These are phyloP conservation scores for Perccottus glenii DNA, from an alignment of 2,113 vertebrate genomes.

Conservation along the genomic window DNA sequence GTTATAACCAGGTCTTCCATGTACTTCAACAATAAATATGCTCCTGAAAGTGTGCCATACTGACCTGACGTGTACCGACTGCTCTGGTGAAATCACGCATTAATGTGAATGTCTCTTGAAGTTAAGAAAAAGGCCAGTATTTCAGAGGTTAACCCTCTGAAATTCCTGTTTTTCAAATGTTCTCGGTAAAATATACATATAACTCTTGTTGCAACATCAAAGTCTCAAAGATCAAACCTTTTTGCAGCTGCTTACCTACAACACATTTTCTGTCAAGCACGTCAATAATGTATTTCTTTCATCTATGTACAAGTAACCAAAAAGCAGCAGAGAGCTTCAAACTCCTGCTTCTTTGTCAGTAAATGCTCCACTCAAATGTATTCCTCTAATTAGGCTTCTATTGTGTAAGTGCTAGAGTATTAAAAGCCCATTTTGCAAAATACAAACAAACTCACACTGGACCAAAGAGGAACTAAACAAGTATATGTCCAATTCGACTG, in stretches of 20 bases:
- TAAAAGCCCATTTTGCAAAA: slow-evolving; percentile 27
- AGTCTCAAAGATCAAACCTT: slow-evolving; percentile 2
- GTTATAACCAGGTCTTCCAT: too few relatives aligned
- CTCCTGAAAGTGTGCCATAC: too few relatives aligned
- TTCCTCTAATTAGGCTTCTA: neutral
- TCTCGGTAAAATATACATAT: neutral
- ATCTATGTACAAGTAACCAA: neutral
- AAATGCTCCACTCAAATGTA: slow-evolving; percentile 12
- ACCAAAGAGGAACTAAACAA: slow-evolving; percentile 10
- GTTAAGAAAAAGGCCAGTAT: neutral
- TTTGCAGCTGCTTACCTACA: neutral
- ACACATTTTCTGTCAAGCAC: neutral
- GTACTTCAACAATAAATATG: too few relatives aligned
- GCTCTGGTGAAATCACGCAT: too few relatives aligned
- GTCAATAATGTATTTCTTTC: neutral
- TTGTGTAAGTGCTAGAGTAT: slow-evolving; percentile 13
- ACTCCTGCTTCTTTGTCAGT: neutral
- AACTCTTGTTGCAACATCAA: slow-evolving; percentile 3
- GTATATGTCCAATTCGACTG: neutral
- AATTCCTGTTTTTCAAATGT: neutral
- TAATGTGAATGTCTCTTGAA: neutral
- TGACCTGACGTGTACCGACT: too few relatives aligned
- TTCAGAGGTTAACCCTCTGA: neutral
- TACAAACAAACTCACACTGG: slow-evolving; percentile 1
- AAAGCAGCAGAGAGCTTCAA: neutral